Evolutionary conservation across 1,140 invertebrate genomes (phyloP).

Genomic region (Lanistes nyassanus): DNA sequence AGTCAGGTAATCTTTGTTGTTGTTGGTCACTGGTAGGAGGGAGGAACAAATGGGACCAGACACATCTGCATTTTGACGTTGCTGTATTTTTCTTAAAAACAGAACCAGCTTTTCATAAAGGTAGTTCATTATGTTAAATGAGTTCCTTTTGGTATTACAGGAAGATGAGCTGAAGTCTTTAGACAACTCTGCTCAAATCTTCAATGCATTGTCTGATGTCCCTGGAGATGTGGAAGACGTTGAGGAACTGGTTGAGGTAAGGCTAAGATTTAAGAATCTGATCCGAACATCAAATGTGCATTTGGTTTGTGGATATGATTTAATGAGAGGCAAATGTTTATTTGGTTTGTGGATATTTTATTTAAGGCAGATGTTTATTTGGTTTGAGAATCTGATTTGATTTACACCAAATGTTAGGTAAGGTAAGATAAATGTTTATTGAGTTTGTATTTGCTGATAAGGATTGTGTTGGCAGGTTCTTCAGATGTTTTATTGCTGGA

Average conservation of each 20-base stretch:
- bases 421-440: too few species aligned
- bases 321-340: slow-evolving; percentile 8
- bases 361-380: too few species aligned
- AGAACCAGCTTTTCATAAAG: not conserved
- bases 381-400: too few species aligned
- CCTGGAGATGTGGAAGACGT: slow-evolving; percentile 93
- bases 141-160: slow-evolving; percentile 50
- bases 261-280: slow-evolving; percentile 8
- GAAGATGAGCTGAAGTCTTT: slow-evolving; percentile 74
- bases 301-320: not conserved
- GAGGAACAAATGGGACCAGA: too few species aligned
- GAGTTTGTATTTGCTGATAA: too few species aligned
- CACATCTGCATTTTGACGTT: too few species aligned
- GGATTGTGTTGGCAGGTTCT: too few species aligned
- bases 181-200: slow-evolving; percentile 89
- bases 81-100: too few species aligned
- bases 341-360: not conserved
- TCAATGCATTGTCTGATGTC: slow-evolving; percentile 94
- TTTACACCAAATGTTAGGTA: too few species aligned
- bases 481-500: too few species aligned
- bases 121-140: not conserved
- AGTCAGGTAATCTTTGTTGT: too few species aligned
- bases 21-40: too few species aligned
- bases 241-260: slow-evolving; percentile 79
- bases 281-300: slow-evolving; percentile 1